Evolutionary conservation across 1,140 invertebrate genomes (phyloP).

Genomic region (Drosophila malerkotliana): DNA sequence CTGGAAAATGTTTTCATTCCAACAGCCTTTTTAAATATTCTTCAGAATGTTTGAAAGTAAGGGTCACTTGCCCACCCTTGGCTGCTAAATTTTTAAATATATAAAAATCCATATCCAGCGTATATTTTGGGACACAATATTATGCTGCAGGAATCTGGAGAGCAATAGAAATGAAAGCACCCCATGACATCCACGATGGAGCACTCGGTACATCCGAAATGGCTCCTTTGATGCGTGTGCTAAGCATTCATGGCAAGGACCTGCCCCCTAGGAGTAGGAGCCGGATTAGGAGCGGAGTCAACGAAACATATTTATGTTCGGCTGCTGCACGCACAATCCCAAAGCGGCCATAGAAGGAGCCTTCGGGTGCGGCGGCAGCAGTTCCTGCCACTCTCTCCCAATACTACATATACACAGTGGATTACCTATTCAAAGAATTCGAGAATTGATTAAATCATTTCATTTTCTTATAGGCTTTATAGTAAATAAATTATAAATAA

Average conservation of each 20-base stretch:
- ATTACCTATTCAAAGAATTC: not conserved
- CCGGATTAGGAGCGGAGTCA: conserved; percentile 19
- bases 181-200: conserved; percentile 39
- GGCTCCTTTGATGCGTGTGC: conserved; percentile 43
- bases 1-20: too few species aligned
- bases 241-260: conserved; percentile 18
- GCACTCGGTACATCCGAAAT: conserved; percentile 39
- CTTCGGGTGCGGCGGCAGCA: not conserved
- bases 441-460: too few species aligned
- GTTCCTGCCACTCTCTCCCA: not conserved
- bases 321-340: conserved; percentile 41
- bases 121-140: conserved; percentile 17
- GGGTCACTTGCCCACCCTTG: not conserved
- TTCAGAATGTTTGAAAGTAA: not conserved
- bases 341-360: conserved; percentile 24
- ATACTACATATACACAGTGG: conserved; percentile 10
- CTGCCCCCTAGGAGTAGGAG: conserved; percentile 40
- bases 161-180: conserved; percentile 42
- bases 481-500: not conserved
- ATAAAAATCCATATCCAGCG: conserved; percentile 27
- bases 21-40: too few species aligned
- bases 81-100: not conserved
- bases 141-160: conserved; percentile 29
- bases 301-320: conserved; percentile 41
- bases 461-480: too few species aligned